These are phyloP conservation scores for Xanthia icteritia DNA, from an alignment of 2,888 invertebrate genomes.

Conservation along the genomic window DNA sequence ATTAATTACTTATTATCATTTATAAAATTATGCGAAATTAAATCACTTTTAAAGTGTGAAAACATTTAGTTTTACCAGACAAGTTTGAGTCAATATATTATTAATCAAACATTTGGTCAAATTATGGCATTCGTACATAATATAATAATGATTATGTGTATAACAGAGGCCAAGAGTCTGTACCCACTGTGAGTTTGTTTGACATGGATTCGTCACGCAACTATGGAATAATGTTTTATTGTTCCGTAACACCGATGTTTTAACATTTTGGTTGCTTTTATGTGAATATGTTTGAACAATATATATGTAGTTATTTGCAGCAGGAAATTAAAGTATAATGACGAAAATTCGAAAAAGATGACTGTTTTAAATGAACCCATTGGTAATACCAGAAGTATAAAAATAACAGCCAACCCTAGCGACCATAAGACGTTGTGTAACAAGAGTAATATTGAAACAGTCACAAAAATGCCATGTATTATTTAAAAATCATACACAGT, in stretches of 20 bases:
- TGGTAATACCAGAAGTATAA: not conserved
- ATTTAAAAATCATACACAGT: conserved; percentile 22
- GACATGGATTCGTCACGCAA: conserved; percentile 42
- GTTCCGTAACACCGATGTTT: not conserved
- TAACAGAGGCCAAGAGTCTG: conserved; percentile 34
- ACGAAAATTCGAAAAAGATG: not conserved
- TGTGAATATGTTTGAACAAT: not conserved
- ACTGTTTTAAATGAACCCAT: not conserved
- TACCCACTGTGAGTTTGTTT: conserved; percentile 16
- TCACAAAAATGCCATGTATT: conserved; percentile 19
- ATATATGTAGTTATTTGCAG: not conserved
- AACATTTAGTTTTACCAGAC: conserved; percentile 11
- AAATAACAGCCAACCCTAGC: not conserved
- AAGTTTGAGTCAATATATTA: conserved; percentile 26
- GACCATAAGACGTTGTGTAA: conserved; percentile 8
- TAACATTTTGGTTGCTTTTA: not conserved
- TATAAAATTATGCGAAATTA: not conserved
- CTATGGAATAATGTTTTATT: conserved; percentile 24
- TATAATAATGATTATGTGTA: conserved; percentile 14
- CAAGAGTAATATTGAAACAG: conserved; percentile 13
- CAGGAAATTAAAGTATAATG: conserved; percentile 2
- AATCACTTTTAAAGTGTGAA: not conserved
- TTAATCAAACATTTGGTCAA: conserved; percentile 34
- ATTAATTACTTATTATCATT: not conserved
- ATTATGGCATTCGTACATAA: conserved; percentile 5